Evolutionary conservation across 35 echinoderm and acorn worm genomes (phyloP), one percentile per base, ranked within the genome.

Genomic region (Diadema setosum): DNA sequence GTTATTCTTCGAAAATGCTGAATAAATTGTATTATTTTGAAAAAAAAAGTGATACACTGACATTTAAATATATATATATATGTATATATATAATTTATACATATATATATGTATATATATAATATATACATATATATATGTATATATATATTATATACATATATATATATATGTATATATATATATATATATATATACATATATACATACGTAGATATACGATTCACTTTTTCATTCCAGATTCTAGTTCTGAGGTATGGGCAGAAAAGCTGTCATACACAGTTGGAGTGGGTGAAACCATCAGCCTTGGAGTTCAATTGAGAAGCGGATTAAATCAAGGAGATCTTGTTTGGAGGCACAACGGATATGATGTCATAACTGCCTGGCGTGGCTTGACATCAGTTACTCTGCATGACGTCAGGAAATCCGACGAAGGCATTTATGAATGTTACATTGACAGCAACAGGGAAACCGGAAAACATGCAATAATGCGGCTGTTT

Each of bases 401-500:
- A 26, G 78, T 57, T 14, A 81, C 67, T 3, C 65, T 87, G 33
- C 18, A 37, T 26, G 39, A 55, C 35, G 91, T 82, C 11, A 46
- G 74, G 20, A 57, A 63, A 17, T 63, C 75, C 32, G 84, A 93
- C 58, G 91, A 81, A 67, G 91, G 91, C 35, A 87, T 93, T 42
- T 93, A 93, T 39, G 91, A 93, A 70, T 93, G 91, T 37, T 87
- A 83, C 59, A 16, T 63, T 64, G n/a, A 44, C 12, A 21, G 17
- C 8, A 65, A 50, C 39, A 27, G 56, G n/a, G 58, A 25, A 7
- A 42, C 58, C 6, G 75, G 78, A 31, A 46, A 27, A 5, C 84
- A 87, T 70, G 91, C 73, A 2, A 67, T 93, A 18, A 82, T 84
- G 75, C 82, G 43, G 33, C 91, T 93, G 0, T 87, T 93, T 82